Evolutionary conservation across 30 jellyfish, hydroid and myxozoan genomes (phyloP).

Genomic region (Turritopsis dohrnii): DNA sequence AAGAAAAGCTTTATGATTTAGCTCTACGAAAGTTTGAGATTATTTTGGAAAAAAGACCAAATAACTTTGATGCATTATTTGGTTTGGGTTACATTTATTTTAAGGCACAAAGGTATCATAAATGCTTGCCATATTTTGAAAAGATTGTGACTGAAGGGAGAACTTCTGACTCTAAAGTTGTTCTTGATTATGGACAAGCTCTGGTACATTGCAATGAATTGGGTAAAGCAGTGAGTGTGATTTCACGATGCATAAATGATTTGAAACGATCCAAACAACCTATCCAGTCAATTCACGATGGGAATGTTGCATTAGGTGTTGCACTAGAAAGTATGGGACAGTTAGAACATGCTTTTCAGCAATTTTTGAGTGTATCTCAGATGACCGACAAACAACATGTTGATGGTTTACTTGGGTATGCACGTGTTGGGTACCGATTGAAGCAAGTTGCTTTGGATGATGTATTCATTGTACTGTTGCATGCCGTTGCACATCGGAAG

Average conservation of each 20-base stretch:
- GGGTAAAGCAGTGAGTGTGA: slow-evolving; percentile 19
- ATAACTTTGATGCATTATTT: slow-evolving; percentile 18
- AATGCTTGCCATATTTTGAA: slow-evolving; percentile 24
- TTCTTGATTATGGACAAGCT: slow-evolving; percentile 18
- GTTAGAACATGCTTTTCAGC: slow-evolving; percentile 26
- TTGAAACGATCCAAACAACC: slow-evolving; percentile 14
- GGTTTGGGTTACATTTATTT: slow-evolving; percentile 30
- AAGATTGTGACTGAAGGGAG: slow-evolving; percentile 8
- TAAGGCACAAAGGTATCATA: slow-evolving; percentile 18
- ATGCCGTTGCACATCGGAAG: slow-evolving; percentile 24
- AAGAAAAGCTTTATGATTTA: neutral
- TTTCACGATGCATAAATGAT: slow-evolving; percentile 16
- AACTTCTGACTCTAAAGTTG: neutral
- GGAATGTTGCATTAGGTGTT: slow-evolving; percentile 26
- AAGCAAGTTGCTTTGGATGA: slow-evolving; percentile 28
- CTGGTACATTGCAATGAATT: slow-evolving; percentile 7
- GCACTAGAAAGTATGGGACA: slow-evolving; percentile 28
- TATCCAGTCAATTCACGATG: neutral
- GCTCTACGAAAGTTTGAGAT: slow-evolving; percentile 3
- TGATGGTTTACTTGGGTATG: slow-evolving; percentile 34
- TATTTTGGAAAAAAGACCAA: neutral
- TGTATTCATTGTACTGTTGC: slow-evolving; percentile 22
- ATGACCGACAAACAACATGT: slow-evolving; percentile 35
- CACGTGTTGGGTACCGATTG: slow-evolving; percentile 30
- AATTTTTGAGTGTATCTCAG: slow-evolving; percentile 21